Evolutionary conservation across 1,140 invertebrate genomes (phyloP), one percentile per base, ranked within the genome.

Genomic region (Musca vetustissima): DNA sequence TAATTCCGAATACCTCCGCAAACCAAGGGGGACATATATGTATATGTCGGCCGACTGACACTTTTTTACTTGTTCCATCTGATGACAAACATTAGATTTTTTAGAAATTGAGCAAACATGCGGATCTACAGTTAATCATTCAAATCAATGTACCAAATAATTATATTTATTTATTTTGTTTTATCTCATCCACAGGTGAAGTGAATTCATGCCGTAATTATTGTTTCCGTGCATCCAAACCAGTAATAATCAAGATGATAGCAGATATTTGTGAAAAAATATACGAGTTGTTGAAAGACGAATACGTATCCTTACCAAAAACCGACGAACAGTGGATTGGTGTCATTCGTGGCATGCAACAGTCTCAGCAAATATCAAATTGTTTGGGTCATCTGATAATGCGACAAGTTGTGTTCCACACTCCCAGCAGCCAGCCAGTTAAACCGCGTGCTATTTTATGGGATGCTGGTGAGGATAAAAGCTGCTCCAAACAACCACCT

Each of bases 211-310:
- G 79, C 76, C 77, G 79, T 72, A 80, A 81, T 73, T 81, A 81
- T 75, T 81, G 79, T 74, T 80, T 81, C 76, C 78, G 78, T 76
- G 79, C 79, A 75, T 81, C 79, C 66, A 80, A 81, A 76, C 74
- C 79, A 78, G 79, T 81, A 75, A 81, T 81, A 76, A 74, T 79
- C 72, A 77, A 76, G 76, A 81, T 81, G 79, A 80, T 81, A 74
- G 76, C 77, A 74, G 79, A 81, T 73, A 81, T 81, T 71, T 81
- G 79, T 75, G 71, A 78, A 73, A 76, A 77, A 74, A 79, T 81
- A 72, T 81, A 81, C 43, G 77, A 79, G 74, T 74, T 75, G 73
- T 77, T 81, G 64, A 79, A 81, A 72, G 79, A 81, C 71, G 75
- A 79, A 78, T 81, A 76, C 73, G 73, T 81, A 70, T 76, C 73